Conservation (phyloP, 2,113 vertebrate species). For the Arvicanthis niloticus region DNA sequence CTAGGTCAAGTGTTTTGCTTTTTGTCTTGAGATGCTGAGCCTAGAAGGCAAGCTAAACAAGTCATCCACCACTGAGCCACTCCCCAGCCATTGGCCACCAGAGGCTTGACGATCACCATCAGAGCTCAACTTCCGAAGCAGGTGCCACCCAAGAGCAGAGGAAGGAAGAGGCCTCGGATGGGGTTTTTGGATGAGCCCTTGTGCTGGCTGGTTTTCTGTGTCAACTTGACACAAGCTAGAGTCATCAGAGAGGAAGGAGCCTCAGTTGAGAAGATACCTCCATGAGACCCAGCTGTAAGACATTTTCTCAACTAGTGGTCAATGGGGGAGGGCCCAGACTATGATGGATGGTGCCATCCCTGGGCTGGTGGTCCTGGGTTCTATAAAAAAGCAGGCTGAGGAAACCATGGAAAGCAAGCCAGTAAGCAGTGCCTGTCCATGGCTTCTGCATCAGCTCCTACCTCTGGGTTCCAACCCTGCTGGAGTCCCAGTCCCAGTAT, state of each 20-base stretch:
- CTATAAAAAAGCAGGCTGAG: background rate
- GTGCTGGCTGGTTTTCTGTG: background rate
- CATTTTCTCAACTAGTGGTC: background rate
- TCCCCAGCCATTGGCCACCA: background rate
- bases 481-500: background rate
- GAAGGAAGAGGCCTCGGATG: too few relatives aligned
- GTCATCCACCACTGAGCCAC: background rate
- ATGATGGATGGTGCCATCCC: background rate
- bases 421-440: background rate
- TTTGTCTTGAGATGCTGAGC: background rate
- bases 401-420: background rate
- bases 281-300: background rate
- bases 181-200: background rate
- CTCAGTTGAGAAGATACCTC: background rate
- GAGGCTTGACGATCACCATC: background rate
- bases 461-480: background rate
- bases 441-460: background rate
- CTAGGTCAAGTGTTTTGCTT: background rate
- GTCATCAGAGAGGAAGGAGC: background rate
- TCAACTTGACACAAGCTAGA: background rate
- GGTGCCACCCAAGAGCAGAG: accelerated
- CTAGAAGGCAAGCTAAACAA: background rate
- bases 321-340: background rate
- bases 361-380: background rate
- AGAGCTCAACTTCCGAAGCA: accelerated